Evolutionary conservation across 2,888 invertebrate genomes (phyloP), one percentile per base, ranked within the genome.

Genomic region (Acheta domesticus): DNA sequence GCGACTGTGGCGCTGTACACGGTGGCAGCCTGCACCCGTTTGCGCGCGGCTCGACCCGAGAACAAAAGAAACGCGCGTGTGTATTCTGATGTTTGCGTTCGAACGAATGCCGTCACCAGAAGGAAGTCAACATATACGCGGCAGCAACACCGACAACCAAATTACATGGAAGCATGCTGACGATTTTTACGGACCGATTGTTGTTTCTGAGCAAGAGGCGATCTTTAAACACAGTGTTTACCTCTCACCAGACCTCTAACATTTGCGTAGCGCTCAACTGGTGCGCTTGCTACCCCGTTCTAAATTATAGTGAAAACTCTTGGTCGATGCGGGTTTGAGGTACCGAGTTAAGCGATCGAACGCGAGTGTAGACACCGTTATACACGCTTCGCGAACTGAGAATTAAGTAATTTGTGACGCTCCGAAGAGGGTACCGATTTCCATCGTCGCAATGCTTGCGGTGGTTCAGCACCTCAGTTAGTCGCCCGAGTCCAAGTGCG

Each of bases 151-250:
- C 16, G n/a, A 62, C 62, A 14, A 62, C n/a, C 62, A n/a, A n/a
- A 62, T 62, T 62, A 62, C 62, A 62, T n/a, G n/a, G 16, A 62
- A 62, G 62, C 16, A 5, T n/a, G n/a, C n/a, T n/a, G 14, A 14
- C 14, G n/a, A n/a, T 62, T 62, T 62, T 62, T 62, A 5, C 62
- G 62, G 16, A 62, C 16, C 62, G n/a, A 62, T 12, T 62, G 62
- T 62, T 12, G 62, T 62, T 19, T n/a, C 62, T 12, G 62, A 11
- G 62, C 4, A 19, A 62, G 16, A 62, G 16, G 16, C 14, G 62
- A 19, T 62, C 62, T 62, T 19, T 62, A 62, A 62, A 62, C n/a
- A 62, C 62, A 62, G 62, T 62, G 62, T 62, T 62, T 62, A 62
- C 11, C 62, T 62, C 62, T 19, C 4, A 14, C 4, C 62, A 62